Evolutionary conservation across 2,797 vertebrate species (phyloP), one percentile per base, ranked within the genome.

Genomic region (Naso thynnoides): DNA sequence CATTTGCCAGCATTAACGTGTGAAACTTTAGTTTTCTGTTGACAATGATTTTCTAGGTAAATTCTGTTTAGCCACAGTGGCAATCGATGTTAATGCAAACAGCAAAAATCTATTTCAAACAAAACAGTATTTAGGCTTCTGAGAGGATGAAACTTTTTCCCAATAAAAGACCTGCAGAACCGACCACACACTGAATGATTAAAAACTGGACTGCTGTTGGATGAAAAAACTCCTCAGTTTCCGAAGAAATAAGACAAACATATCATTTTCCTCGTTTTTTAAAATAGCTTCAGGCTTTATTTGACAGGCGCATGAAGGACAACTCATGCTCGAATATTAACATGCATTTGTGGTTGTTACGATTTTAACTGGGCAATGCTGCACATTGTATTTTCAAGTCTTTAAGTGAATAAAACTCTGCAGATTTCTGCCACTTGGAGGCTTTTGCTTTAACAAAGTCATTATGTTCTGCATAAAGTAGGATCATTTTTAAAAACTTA

Each of bases 401-500:
- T 9, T 44, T 52, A 1, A 27, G 18, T 39, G 3, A 24, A 23
- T 39, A 15, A 11, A 26, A 14, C 15, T 9, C 36, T 52, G 5
- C 23, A 8, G 4, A 27, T 6, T 29, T 6, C 10, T 64, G 38
- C 11, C 14, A 2, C 47, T 16, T 8, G n/a, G 19, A 41, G 10
- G 8, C 5, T 36, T 29, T 18, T 24, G 21, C 6, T 2, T 56
- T 14, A 47, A 44, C 8, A 70, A 45, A 53, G 2, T 38, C 8
- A 39, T 9, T 9, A 38, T 4, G 47, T 41, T 36, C 18, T 38
- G 26, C 31, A 45, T 24, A 64, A 48, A n/a, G 11, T 15, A 60
- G 44, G 27, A n/a, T 29, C 26, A 0, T 13, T 47, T 61, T 49
- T 10, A 2, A 29, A 21, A 42, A 82, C 84, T 58, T 95, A 98